Base-by-base conservation (phyloP, 2,888 invertebrate species). In the Sialis lutaria region DNA sequence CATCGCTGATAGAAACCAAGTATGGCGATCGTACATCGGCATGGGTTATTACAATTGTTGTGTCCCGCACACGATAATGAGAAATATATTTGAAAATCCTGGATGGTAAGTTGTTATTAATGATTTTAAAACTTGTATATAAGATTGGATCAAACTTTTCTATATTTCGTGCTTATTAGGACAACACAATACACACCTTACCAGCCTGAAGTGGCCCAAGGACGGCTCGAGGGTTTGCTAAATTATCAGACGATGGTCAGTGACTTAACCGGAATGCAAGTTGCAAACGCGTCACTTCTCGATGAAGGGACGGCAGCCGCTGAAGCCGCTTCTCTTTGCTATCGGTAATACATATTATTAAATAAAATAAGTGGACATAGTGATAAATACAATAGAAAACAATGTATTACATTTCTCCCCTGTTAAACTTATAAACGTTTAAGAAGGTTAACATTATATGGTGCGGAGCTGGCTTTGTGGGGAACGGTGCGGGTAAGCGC, bases 21-120 rank as follows among this genome's bases (percentile, higher is more conserved):
- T 93, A 60, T 96, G 92, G 92, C 74, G 93, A 47, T 85, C 91
- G 1, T 99, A 89, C 63, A 95, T 98, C 48, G 98, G 98, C 5
- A 93, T 97, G 89, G 98, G 98, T 0, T 98, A 97, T 66, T 87
- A 98, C 69, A 95, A 95, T 63, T 97, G 96, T 58, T 86, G 88
- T 60, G 89, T 93, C 1, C 98, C 98, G 0, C 88, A 90, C 55
- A 86, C 93, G 0, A 97, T 99, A 50, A 76, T 89, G 72, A 73
- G 98, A 48, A 98, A 98, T 62, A 81, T 98, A 58, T 93, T 98
- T 58, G 97, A 98, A 72, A 98, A 98, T 70, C 97, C 98, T 43
- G 98, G 97, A 67, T 98, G 97, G 93, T 88, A 68, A 63, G 61
- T 56, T 43, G n/a, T 7, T 7, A 9, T 48, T 5, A 6, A 10